These are phyloP conservation scores for Stenolophus ochropezus DNA, from an alignment of 2,888 invertebrate genomes.

Conservation along the genomic window DNA sequence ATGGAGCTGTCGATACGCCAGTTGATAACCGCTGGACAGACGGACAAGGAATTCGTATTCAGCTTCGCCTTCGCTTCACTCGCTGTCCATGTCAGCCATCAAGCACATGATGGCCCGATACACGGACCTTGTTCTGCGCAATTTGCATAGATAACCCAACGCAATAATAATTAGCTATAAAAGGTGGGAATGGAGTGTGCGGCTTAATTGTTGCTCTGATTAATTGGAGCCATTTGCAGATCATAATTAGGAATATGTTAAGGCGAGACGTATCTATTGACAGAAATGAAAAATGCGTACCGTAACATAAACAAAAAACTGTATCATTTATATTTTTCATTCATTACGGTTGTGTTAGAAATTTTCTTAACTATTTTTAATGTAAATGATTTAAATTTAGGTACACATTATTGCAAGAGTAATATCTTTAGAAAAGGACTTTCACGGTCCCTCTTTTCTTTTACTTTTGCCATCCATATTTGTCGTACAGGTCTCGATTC, in stretches of 20 bases:
- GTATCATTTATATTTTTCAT: no score
- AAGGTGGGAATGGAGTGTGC: neutral
- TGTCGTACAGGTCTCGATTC: no score
- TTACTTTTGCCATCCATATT: no score
- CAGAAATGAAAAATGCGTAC: neutral
- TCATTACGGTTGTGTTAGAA: no score
- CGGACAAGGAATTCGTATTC: conserved; percentile 27
- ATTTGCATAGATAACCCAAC: conserved; percentile 22
- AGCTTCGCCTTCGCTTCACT: neutral
- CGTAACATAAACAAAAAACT: no score
- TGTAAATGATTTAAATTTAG: no score
- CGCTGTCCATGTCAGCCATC: neutral
- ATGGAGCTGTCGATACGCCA: conserved; percentile 70
- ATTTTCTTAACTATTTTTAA: no score
- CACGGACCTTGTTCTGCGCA: neutral
- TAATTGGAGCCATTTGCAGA: neutral
- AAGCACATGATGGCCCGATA: neutral
- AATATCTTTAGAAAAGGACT: no score
- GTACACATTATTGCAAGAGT: no score
- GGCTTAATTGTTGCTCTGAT: neutral
- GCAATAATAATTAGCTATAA: conserved; percentile 13
- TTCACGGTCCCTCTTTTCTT: no score
- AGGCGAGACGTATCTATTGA: neutral
- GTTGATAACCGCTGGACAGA: conserved; percentile 66
- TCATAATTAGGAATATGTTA: neutral